A percentile compares a stretch with the other conserved stretches of the same genome.
Conservation (phyloP, 2,113 vertebrate genomes). For the Tricholaema leucomelas region DNA sequence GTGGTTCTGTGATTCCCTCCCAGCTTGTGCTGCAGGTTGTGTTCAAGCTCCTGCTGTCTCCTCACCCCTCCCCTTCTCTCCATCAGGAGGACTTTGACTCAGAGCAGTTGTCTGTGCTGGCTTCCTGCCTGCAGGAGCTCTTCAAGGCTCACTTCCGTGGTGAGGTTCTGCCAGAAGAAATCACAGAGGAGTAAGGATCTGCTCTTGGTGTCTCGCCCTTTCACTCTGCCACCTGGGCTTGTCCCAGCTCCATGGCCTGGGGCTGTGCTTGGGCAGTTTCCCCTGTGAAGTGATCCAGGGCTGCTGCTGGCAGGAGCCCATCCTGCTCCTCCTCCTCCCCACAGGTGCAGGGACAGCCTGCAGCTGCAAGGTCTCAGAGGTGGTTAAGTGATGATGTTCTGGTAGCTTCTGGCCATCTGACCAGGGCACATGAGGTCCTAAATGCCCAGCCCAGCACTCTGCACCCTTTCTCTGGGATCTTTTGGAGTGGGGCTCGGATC, state of each 20-base stretch:
- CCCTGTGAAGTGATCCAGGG: no score
- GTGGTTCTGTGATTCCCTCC: no score
- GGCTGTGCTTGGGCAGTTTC: no score
- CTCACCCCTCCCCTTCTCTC: neutral
- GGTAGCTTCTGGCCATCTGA: neutral
- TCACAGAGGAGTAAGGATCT: constrained; percentile 89
- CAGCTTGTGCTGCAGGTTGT: no score
- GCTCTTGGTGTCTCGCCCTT: neutral
- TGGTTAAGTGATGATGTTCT: neutral
- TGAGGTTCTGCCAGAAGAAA: constrained; percentile 93
- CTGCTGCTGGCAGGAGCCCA: no score
- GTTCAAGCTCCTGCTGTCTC: no score
- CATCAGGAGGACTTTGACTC: constrained; percentile 94
- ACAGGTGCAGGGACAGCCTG: neutral
- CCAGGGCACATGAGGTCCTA: neutral
- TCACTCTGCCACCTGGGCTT: neutral
- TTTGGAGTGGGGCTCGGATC: neutral
- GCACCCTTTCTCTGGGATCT: neutral
- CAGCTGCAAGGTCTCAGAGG: neutral
- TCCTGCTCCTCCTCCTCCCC: neutral
- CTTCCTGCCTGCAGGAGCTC: constrained; percentile 92
- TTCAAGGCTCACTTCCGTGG: constrained; percentile 95
- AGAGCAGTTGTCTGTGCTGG: constrained; percentile 89
- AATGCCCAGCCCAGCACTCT: neutral
- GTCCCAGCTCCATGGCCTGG: no score